A percentile compares a stretch with the other conserved stretches of the same genome.
These are phyloP conservation scores for Cyphomyrus plagiostoma DNA, from an alignment of 2,113 vertebrate species.

Conservation along the genomic window DNA sequence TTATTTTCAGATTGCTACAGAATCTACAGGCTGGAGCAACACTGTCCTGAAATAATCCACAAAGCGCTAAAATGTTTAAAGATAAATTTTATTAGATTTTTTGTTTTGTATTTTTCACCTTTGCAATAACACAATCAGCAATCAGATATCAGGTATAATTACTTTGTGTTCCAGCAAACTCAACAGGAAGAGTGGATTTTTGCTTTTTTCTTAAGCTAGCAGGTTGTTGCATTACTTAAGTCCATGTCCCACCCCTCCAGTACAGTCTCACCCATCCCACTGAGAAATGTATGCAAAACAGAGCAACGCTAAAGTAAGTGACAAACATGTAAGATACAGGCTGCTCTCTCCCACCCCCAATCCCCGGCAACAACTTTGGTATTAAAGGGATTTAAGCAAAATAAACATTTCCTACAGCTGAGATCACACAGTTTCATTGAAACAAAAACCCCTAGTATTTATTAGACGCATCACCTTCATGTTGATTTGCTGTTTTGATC, in stretches of 20 bases:
- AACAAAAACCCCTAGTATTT: slow-evolving; percentile 1
- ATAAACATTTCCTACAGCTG: slow-evolving; percentile 1
- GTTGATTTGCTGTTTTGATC: not conserved
- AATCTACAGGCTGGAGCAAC: not conserved
- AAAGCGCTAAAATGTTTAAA: slow-evolving; percentile 13
- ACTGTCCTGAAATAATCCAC: not conserved
- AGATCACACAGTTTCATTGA: not conserved
- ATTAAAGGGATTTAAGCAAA: slow-evolving; percentile 12
- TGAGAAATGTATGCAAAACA: slow-evolving; percentile 6
- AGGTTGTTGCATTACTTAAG: slow-evolving; percentile 7
- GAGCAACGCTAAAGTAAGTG: not conserved
- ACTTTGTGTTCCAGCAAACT: slow-evolving; percentile 4
- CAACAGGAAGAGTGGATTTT: slow-evolving; percentile 14
- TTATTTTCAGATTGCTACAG: not conserved
- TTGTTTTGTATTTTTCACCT: slow-evolving; percentile 35
- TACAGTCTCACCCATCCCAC: not conserved
- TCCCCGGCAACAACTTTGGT: slow-evolving; percentile 1
- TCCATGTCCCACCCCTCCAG: slow-evolving; percentile 1
- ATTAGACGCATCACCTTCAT: not conserved
- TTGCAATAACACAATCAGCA: slow-evolving; percentile 36
- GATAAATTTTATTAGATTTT: slow-evolving; percentile 36
- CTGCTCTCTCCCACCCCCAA: not conserved
- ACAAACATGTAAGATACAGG: slow-evolving; percentile 1
- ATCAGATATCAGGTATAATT: slow-evolving; percentile 30
- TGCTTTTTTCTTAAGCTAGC: not conserved